These are phyloP conservation scores for Scolanthus callimorphus DNA, from an alignment of 92 coral and sea anemone species.

Conservation along the genomic window DNA sequence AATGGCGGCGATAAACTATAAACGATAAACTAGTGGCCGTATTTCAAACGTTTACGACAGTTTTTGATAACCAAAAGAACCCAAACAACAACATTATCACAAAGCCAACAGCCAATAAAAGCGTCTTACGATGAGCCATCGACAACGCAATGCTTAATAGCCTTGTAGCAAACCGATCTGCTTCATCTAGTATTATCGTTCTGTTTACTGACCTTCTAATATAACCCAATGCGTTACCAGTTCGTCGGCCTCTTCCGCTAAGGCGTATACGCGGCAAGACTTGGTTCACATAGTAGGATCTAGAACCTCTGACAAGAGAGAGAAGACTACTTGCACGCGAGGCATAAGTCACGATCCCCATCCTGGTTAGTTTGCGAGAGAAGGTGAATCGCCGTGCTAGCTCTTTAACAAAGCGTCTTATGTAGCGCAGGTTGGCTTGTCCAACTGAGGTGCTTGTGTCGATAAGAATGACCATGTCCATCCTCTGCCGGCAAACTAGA, in stretches of 20 bases:
- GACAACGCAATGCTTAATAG: too few relatives aligned
- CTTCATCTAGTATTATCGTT: too few relatives aligned
- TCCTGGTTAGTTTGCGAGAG: conserved; percentile 35
- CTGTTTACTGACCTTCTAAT: too few relatives aligned
- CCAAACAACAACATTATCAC: too few relatives aligned
- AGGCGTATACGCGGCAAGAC: conserved; percentile 14
- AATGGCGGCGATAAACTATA: too few relatives aligned
- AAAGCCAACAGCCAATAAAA: too few relatives aligned
- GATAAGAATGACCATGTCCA: conserved; percentile 62
- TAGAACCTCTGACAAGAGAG: conserved; percentile 19
- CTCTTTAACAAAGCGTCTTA: conserved; percentile 49
- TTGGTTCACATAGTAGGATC: conserved; percentile 20
- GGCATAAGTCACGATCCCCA: conserved; percentile 51
- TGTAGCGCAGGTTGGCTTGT: conserved; percentile 17
- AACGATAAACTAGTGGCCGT: too few relatives aligned
- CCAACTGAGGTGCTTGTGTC: conserved; percentile 40
- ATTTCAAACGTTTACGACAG: too few relatives aligned
- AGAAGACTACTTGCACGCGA: conserved; percentile 31
- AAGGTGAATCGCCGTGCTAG: conserved; percentile 51
- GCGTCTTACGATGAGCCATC: too few relatives aligned
- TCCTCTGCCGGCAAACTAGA: conserved; percentile 55
- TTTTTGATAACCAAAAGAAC: too few relatives aligned
- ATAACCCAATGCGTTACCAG: conserved; percentile 41
- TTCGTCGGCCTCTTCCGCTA: conserved; percentile 14
- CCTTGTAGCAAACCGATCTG: too few relatives aligned